Evolutionary conservation across 2,113 vertebrate genomes (phyloP).

Genomic region (Megaleporinus macrocephalus): DNA sequence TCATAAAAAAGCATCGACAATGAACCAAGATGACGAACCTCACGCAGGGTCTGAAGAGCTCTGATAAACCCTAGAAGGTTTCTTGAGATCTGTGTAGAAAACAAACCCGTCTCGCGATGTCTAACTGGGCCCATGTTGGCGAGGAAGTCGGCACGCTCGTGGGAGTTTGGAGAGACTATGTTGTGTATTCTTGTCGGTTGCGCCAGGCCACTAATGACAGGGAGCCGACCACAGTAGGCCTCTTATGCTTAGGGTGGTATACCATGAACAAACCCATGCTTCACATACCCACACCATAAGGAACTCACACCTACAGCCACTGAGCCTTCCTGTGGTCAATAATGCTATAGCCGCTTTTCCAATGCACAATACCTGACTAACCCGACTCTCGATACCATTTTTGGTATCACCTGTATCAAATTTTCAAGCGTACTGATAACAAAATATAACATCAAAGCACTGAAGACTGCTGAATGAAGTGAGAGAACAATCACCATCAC

Average conservation of each 20-base stretch:
- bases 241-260: constrained; percentile 42
- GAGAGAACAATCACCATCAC: no score
- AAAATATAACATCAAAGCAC: no score
- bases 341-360: not conserved
- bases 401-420: no score
- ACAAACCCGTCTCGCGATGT: not conserved
- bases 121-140: constrained; percentile 11
- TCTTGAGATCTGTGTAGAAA: not conserved
- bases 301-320: not conserved
- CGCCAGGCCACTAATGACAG: constrained; percentile 53
- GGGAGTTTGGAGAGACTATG: constrained; percentile 13
- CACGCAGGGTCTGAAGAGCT: no score
- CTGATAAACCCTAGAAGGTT: not conserved
- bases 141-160: constrained; percentile 12
- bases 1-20: not conserved
- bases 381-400: no score
- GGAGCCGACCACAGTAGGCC: constrained; percentile 38
- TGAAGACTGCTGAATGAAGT: no score
- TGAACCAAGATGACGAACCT: not conserved
- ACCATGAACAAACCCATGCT: constrained; percentile 51
- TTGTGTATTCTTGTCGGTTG: constrained; percentile 34
- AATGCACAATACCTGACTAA: no score
- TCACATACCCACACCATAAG: constrained; percentile 8
- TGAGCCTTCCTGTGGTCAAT: not conserved
- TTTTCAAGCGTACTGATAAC: no score